Evolutionary conservation across 1,140 invertebrate genomes (phyloP).

Genomic region (Diachasma alloeum): DNA sequence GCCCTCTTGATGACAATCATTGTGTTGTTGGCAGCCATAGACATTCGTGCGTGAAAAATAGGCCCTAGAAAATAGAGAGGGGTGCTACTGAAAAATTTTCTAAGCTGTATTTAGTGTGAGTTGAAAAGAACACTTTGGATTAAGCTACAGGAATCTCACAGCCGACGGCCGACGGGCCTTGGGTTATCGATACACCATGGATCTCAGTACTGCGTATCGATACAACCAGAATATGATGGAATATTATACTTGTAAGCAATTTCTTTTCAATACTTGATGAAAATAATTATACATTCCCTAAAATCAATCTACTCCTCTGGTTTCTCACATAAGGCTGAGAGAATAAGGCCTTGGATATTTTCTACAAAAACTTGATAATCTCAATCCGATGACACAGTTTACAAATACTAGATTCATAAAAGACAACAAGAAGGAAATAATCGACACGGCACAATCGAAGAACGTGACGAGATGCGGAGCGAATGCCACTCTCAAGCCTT

Average conservation of each 20-base stretch:
- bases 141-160: conserved; percentile 53
- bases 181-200: conserved; percentile 69
- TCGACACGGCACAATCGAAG: background rate
- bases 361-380: background rate
- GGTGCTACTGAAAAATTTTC: conserved; percentile 7
- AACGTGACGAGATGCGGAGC: background rate
- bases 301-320: too few relatives aligned
- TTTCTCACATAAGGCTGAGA: too few relatives aligned
- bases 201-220: conserved; percentile 91
- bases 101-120: conserved; percentile 41
- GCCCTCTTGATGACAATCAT: conserved; percentile 56
- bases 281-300: too few relatives aligned
- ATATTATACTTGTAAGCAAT: conserved; percentile 93
- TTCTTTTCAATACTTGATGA: too few relatives aligned
- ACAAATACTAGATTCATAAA: background rate
- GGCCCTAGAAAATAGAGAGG: conserved; percentile 31
- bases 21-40: conserved; percentile 47
- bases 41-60: conserved; percentile 38
- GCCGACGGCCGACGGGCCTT: conserved; percentile 56
- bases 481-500: background rate
- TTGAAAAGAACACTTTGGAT: conserved; percentile 11
- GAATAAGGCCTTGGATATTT: too few relatives aligned
- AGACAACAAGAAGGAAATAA: background rate
- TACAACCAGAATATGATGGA: conserved; percentile 99
- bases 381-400: background rate